Base-by-base conservation (phyloP, 2,888 invertebrate genomes). In the Microdon myrmicae region DNA sequence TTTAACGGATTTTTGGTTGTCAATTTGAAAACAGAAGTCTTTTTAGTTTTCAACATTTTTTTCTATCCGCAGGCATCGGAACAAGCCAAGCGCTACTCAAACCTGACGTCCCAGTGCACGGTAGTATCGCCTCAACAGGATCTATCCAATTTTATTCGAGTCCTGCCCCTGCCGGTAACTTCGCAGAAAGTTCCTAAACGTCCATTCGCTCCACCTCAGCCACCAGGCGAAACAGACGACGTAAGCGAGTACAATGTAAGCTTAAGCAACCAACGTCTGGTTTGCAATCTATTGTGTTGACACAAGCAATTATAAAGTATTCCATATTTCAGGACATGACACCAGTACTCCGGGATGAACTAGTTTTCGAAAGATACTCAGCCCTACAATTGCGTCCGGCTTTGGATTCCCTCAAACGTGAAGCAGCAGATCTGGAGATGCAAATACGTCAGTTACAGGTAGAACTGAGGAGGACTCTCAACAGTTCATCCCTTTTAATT, bases 371-470 rank as follows among this genome's bases (percentile, higher is more conserved):
- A 78, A 83, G 91, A 58, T 84, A 90, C 68, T 86, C 87, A 45
- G 87, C 85, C 71, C 82, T 85, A 47, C 88, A 89, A 73, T 84
- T 92, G 48, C 85, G 88, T 59, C 86, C 88, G 39, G 87, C 87
- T 72, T 84, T 89, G 77, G 92, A 92, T 60, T 87, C 89, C 47
- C 85, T 95, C 39, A 85, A 87, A 74, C 90, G 92, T 73, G 94
- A 96, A 77, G 87, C 92, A 7, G 83, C 86, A 67, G 92, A 92
- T 73, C 84, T 94, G 64, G 93, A 95, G 74, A 81, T 87, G 58
- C 92, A 94, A 82, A 93, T 95, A 73, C 89, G 90, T 75, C 92
- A 93, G 77, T 84, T 92, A 68, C 86, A 87, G 83, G 86, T 85
- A 34, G 6, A 8, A 19, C 3, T 14, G 20, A 13, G 17, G 22